These are phyloP conservation scores for Pitta sordida DNA, from an alignment of 2,113 vertebrate genomes.

Conservation along the genomic window DNA sequence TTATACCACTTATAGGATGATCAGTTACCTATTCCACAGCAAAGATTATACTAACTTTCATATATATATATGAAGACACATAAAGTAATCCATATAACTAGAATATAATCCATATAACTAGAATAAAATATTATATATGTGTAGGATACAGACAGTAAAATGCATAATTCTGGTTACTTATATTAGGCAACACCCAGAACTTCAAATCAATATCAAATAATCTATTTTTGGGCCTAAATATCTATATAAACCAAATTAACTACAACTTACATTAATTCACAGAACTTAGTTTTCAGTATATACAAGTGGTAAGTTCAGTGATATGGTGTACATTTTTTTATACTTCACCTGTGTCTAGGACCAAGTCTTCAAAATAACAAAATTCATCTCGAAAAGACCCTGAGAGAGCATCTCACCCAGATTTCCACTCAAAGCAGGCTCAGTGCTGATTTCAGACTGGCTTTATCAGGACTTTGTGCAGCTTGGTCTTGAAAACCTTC, in stretches of 20 bases:
- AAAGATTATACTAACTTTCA: not conserved
- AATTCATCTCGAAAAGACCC: not conserved
- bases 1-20: not conserved
- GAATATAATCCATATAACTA: not conserved
- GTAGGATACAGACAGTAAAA: not conserved
- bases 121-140: not conserved
- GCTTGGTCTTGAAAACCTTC: not conserved
- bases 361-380: not conserved
- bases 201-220: not conserved
- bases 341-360: not conserved
- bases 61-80: not conserved
- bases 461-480: not conserved
- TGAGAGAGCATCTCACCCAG: not conserved
- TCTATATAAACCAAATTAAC: not conserved
- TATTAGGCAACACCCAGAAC: not conserved
- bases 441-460: not conserved
- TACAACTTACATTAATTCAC: not conserved
- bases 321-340: not conserved
- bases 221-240: not conserved
- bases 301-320: not conserved
- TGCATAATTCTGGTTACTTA: not conserved
- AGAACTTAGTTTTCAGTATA: not conserved
- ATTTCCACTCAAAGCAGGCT: not conserved
- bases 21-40: not conserved
- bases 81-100: not conserved